These are phyloP conservation scores for Cetonia aurata DNA, from an alignment of 2,888 invertebrate species.

Conservation along the genomic window DNA sequence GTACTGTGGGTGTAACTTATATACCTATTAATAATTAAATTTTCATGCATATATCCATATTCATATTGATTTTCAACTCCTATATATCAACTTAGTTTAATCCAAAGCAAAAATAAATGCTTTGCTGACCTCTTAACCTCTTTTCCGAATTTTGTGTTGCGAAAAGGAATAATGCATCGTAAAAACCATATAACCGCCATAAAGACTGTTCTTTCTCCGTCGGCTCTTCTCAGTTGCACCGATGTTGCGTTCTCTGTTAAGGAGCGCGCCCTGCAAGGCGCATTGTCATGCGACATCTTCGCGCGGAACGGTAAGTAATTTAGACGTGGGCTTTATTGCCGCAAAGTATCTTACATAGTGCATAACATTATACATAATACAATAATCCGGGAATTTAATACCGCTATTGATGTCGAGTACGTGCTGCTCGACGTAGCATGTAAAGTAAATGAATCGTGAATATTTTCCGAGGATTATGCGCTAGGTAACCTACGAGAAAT, in stretches of 20 bases:
- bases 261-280: not conserved
- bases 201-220: constrained; percentile 9
- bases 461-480: constrained; percentile 35
- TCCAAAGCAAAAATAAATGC: too few relatives aligned
- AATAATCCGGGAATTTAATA: constrained; percentile 44
- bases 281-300: constrained; percentile 27
- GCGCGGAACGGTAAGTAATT: constrained; percentile 29
- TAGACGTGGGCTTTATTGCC: constrained; percentile 33
- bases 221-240: constrained; percentile 5
- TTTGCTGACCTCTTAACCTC: too few relatives aligned
- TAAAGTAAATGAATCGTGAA: constrained; percentile 41
- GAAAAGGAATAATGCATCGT: constrained; percentile 24
- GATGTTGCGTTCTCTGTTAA: not conserved
- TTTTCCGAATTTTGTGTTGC: not conserved
- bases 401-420: constrained; percentile 43
- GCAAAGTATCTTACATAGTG: constrained; percentile 38
- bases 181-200: constrained; percentile 33
- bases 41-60: too few relatives aligned
- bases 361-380: constrained; percentile 44
- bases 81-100: too few relatives aligned
- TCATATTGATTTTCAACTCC: too few relatives aligned
- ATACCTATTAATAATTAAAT: too few relatives aligned
- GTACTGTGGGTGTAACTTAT: too few relatives aligned
- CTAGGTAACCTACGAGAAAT: constrained; percentile 24
- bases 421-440: constrained; percentile 40